Base-by-base conservation (phyloP, 1,140 invertebrate species). In the Mamestra configurata region DNA sequence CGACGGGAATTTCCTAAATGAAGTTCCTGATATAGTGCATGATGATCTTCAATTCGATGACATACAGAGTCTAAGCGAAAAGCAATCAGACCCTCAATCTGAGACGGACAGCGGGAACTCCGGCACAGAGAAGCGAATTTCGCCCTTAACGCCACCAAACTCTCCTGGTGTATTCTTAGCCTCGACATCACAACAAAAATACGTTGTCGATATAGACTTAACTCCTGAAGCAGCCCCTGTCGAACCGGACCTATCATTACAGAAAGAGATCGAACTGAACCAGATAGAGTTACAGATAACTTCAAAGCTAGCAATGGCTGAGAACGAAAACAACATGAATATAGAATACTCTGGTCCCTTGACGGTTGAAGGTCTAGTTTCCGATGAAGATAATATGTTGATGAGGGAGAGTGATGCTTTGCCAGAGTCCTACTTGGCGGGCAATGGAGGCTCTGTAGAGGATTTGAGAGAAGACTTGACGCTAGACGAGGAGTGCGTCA, bases 401-500 rank as follows among this genome's bases (percentile, higher is more conserved):
- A 61, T 88, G 64, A 75, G 81, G 10, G 85, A 88, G 7, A 88
- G 79, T 49, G 89, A 92, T 57, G 83, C 84, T 2, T 51, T 87
- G 15, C 88, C 88, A 18, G 93, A 95, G 66, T 86, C 88, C 0
- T 89, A 86, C 83, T 84, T 95, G 80, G 94, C 89, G 5, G 89
- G 93, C 13, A 92, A 92, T 64, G 89, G 90, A 11, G 89, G 89
- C 10, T 81, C 88, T 6, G 77, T 89, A 18, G 96, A 90, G n/a
- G 93, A 95, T 24, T 72, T 90, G 37, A 96, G 95, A 46, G 96
- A 96, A 46, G 96, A 95, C 2, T 96, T 96, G 79, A 94, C 94
- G 27, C 94, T 97, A 71, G 96, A 97, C 85, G 97, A 97, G 82
- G 97, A 97, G 84, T 96, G 97, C 85, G 96, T 97, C 79, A 95